phyloP scores from a whole-genome alignment of 2,888 invertebrate genomes.

The Pollenia labialis region DNA sequence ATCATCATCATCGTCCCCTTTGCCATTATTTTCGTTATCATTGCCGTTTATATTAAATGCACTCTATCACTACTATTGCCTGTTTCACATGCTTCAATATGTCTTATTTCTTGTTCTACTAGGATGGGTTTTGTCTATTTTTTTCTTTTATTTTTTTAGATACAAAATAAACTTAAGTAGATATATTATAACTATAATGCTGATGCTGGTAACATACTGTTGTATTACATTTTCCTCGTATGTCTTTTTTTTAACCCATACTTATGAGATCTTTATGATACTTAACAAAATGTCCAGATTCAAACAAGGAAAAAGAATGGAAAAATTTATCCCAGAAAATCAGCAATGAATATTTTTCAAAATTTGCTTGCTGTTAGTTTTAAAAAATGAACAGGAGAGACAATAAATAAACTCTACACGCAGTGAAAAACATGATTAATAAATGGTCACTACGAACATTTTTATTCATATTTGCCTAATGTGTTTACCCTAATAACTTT shows the following conservation, averaged over 20 bases:
- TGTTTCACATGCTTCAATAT: neutral
- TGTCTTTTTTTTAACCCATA: too few relatives aligned
- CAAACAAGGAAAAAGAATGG: too few relatives aligned
- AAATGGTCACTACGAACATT: too few relatives aligned
- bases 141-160: neutral
- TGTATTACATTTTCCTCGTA: neutral
- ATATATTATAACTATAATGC: slow-evolving; percentile 34
- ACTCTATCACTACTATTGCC: neutral
- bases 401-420: neutral
- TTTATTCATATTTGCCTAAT: too few relatives aligned
- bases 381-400: neutral
- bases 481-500: too few relatives aligned
- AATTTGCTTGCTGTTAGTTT: too few relatives aligned
- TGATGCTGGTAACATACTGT: slow-evolving; percentile 55
- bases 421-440: too few relatives aligned
- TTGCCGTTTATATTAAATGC: slow-evolving; percentile 6
- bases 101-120: neutral
- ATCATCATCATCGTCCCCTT: slow-evolving; percentile 5
- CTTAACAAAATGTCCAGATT: too few relatives aligned
- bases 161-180: slow-evolving; percentile 14
- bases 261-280: too few relatives aligned
- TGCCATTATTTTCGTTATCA: neutral
- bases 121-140: slow-evolving; percentile 3
- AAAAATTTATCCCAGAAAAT: too few relatives aligned
- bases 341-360: too few relatives aligned